Percentiles rank a stretch among this genome's conserved stretches.
These are phyloP conservation scores for Drosophila bifasciata DNA, from an alignment of 1,140 invertebrate species.

Conservation along the genomic window DNA sequence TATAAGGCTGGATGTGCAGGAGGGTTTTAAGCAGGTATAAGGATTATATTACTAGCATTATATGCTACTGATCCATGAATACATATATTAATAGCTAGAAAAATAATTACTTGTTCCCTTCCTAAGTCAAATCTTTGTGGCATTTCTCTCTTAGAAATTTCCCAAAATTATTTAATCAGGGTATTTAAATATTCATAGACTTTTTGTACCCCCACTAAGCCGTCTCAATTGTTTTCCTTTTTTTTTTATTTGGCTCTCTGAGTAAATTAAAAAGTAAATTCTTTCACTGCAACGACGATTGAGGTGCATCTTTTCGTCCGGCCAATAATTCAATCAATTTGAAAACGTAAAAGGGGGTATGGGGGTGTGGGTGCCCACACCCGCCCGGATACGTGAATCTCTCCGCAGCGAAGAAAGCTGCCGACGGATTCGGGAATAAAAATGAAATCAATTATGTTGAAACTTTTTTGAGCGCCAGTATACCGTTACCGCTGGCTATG, in stretches of 20 bases:
- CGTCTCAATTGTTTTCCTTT: conserved; percentile 26
- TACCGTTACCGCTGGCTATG: conserved; percentile 57
- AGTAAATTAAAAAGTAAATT: conserved; percentile 64
- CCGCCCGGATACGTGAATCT: conserved; percentile 16
- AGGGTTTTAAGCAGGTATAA: no score
- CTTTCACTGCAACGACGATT: conserved; percentile 13
- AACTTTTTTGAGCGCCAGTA: conserved; percentile 64
- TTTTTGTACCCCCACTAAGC: conserved; percentile 6
- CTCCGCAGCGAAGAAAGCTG: conserved; percentile 34
- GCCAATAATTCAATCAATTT: conserved; percentile 74
- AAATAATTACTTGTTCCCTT: no score
- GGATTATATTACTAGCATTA: no score
- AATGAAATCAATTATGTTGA: conserved; percentile 76
- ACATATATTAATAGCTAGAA: no score
- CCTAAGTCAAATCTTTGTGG: no score
- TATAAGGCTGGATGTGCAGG: no score
- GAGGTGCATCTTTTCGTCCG: conserved; percentile 19
- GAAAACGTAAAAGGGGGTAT: conserved; percentile 8
- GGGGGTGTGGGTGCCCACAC: background rate
- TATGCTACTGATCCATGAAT: no score
- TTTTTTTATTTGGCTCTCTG: conserved; percentile 29
- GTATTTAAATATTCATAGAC: no score
- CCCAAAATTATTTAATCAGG: no score
- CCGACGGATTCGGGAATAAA: conserved; percentile 52
- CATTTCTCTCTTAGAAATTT: no score